Evolutionary conservation across 2,797 vertebrate genomes (phyloP), one percentile per base, ranked within the genome.

Genomic region (Pygocentrus nattereri): DNA sequence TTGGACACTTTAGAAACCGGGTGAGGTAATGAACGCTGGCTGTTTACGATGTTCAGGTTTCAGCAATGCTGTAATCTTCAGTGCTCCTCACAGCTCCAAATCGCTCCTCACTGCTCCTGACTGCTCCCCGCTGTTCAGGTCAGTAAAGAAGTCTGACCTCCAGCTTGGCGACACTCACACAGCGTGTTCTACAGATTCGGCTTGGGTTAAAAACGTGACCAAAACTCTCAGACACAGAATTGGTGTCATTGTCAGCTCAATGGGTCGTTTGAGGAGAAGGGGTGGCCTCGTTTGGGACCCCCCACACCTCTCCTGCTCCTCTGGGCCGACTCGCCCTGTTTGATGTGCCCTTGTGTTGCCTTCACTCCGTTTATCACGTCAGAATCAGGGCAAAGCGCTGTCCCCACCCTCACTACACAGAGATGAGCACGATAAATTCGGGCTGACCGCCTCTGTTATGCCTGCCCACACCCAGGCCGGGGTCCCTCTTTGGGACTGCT

Each of bases 351-450:
- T n/a, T 88, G 86, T 91, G 27, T 92, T 88, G 87, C 89, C 86
- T 91, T 91, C 90, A 93, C 82, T 74, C 85, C 77, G 83, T 87
- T 92, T 91, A 93, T 92, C 91, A 44, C 76, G 81, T 87, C 85
- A 88, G 85, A 86, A 93, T 95, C 94, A 76, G 87, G 85, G 87
- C 88, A 91, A 88, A 87, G 50, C 49, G 8, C 52, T n/a, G 65
- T 47, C 78, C 89, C 93, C 92, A 91, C 91, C 93, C 91, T 88
- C 85, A 89, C 91, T 85, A 87, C 83, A 92, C 89, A 91, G 87
- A 90, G 87, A 94, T 90, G 88, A 87, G 34, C 78, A 84, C 27
- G 94, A 95, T 94, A 94, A 90, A 47, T 85, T 87, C 90, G 86
- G 61, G 54, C 67, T 25, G 30, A 78, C 70, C 59, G 82, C 78